phyloP scores from a whole-genome alignment of 1,140 invertebrate species.

The Hyposmocoma kahamanoa region DNA sequence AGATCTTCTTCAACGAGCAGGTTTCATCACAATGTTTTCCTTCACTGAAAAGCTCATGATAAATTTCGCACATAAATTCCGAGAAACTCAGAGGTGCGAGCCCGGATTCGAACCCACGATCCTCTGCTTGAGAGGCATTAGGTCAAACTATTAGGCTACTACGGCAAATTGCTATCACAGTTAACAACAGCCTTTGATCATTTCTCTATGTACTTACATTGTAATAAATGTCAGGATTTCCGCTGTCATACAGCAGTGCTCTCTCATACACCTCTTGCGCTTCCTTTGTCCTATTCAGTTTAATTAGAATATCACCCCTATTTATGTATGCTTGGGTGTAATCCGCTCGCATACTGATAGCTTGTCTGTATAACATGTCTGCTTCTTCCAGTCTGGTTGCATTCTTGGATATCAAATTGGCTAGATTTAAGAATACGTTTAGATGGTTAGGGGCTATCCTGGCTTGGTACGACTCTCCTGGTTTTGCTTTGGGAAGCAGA shows the following conservation, averaged over 20 bases:
- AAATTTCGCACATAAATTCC: too few species aligned
- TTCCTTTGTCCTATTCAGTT: slow-evolving; percentile 94
- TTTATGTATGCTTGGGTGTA: slow-evolving; percentile 98
- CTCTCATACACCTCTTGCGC: slow-evolving; percentile 96
- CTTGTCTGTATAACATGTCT: slow-evolving; percentile 92
- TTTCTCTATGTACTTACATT: slow-evolving; percentile 84
- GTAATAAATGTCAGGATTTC: slow-evolving; percentile 98
- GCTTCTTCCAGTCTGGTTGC: slow-evolving; percentile 93
- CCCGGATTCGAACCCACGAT: too few species aligned
- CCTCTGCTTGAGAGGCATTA: too few species aligned
- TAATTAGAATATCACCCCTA: slow-evolving; percentile 95
- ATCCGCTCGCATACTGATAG: slow-evolving; percentile 97
- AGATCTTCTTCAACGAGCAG: too few species aligned
- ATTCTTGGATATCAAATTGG: slow-evolving; percentile 96
- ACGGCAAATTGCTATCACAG: too few species aligned
- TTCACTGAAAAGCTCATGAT: too few species aligned
- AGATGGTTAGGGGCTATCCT: slow-evolving; percentile 96
- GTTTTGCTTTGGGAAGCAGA: slow-evolving; percentile 90
- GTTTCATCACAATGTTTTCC: too few species aligned
- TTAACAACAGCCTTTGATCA: too few species aligned
- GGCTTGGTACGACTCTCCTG: slow-evolving; percentile 95
- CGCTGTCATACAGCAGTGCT: slow-evolving; percentile 93
- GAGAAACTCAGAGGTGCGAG: too few species aligned
- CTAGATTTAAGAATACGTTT: slow-evolving; percentile 96
- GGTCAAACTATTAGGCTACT: too few species aligned